Evolutionary conservation across 2,888 invertebrate species (phyloP).

Genomic region (Calephelis perditalis): DNA sequence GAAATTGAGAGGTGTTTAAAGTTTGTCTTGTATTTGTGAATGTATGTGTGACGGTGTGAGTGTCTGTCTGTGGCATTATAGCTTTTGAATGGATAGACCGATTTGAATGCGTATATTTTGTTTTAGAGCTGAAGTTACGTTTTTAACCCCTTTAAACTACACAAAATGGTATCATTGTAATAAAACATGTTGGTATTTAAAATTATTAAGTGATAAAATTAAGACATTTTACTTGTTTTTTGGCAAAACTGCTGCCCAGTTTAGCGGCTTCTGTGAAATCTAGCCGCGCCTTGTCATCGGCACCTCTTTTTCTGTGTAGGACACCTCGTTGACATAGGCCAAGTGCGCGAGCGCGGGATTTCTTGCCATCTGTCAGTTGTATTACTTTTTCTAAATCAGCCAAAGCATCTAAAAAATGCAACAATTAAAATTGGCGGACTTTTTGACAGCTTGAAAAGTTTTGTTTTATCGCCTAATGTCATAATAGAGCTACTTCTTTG

Average conservation of each 20-base stretch:
- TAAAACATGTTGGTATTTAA: background rate
- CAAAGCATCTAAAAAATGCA: constrained; percentile 76
- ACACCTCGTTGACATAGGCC: constrained; percentile 92
- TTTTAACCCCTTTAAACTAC: no score
- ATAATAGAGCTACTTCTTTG: no score
- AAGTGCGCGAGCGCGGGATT: constrained; percentile 84
- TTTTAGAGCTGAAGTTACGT: no score
- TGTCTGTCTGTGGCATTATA: no score
- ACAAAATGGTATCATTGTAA: background rate
- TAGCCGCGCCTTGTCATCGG: constrained; percentile 82
- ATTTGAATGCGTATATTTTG: no score
- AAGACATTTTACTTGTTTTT: constrained; percentile 79
- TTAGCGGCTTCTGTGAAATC: constrained; percentile 89
- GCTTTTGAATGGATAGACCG: no score
- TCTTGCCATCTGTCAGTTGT: constrained; percentile 78
- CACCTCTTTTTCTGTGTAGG: constrained; percentile 82
- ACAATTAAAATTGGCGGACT: background rate
- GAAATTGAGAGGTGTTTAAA: no score
- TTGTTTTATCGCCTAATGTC: no score
- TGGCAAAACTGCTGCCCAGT: constrained; percentile 92
- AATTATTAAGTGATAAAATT: no score
- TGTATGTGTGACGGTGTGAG: no score
- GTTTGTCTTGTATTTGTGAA: no score
- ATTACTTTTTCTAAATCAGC: constrained; percentile 87
- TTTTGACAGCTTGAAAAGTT: no score